These are phyloP conservation scores for Atherinomorus stipes DNA, from an alignment of 2,113 vertebrate genomes.

Conservation along the genomic window DNA sequence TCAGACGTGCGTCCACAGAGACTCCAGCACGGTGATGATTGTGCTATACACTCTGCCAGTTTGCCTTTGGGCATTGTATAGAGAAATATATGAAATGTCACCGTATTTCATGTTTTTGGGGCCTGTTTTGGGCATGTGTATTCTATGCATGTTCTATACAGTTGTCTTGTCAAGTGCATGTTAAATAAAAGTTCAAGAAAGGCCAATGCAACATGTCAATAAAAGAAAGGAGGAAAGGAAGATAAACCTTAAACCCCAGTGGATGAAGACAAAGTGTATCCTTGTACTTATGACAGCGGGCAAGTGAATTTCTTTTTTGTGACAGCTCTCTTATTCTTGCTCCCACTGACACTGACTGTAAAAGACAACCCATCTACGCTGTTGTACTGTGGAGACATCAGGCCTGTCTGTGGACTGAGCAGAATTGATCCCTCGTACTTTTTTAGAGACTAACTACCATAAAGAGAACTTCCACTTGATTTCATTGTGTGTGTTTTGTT, in stretches of 20 bases:
- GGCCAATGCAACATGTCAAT: constrained; percentile 31
- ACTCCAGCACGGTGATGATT: no score
- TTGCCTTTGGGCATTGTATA: no score
- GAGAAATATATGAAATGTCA: no score
- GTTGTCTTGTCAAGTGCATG: not conserved
- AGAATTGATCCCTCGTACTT: constrained; percentile 43
- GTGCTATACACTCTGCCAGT: no score
- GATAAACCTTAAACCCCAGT: constrained; percentile 36
- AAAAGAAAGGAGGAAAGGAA: constrained; percentile 21
- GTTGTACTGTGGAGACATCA: constrained; percentile 45
- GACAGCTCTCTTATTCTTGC: constrained; percentile 54
- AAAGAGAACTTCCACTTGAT: not conserved
- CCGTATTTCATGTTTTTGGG: no score
- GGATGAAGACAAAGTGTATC: constrained; percentile 53
- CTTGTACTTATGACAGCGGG: constrained; percentile 53
- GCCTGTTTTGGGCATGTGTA: no score
- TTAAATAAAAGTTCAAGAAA: constrained; percentile 15
- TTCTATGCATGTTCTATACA: no score
- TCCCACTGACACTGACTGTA: constrained; percentile 50
- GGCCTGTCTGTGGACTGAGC: constrained; percentile 28
- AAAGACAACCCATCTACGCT: constrained; percentile 54
- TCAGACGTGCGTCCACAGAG: no score
- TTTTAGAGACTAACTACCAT: constrained; percentile 32
- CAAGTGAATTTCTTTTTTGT: constrained; percentile 33
- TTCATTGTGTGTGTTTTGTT: not conserved